Conservation (phyloP, 2,888 invertebrate species). For the Tachina grossa region DNA sequence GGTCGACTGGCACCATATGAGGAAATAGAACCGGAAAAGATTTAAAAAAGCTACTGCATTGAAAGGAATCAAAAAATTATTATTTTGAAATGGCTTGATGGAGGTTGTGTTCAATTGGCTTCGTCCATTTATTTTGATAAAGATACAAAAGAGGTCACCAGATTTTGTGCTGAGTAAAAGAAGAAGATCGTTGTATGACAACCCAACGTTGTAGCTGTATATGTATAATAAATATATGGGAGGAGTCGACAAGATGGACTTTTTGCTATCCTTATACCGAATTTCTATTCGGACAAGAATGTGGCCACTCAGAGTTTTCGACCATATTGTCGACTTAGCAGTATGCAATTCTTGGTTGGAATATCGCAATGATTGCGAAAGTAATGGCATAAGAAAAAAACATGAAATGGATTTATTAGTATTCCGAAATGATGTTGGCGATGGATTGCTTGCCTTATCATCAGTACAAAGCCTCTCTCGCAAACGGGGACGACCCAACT, state of each 20-base stretch:
- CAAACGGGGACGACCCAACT: constrained; percentile 8
- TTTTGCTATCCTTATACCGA: constrained; percentile 7
- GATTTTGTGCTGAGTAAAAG: constrained; percentile 33
- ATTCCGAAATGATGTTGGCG: constrained; percentile 26
- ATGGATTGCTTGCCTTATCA: not conserved
- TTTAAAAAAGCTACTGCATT: constrained; percentile 8
- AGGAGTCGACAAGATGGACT: constrained; percentile 41
- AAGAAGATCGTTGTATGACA: constrained; percentile 1
- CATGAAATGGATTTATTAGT: constrained; percentile 6
- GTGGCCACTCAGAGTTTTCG: constrained; percentile 20
- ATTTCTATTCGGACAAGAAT: constrained; percentile 20
- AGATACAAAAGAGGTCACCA: too few relatives aligned
- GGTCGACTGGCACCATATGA: not conserved
- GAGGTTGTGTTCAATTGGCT: not conserved
- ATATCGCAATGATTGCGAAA: not conserved
- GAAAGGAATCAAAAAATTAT: not conserved
- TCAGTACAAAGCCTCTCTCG: not conserved
- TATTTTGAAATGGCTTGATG: not conserved
- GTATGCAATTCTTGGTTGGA: constrained; percentile 34
- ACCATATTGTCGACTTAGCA: constrained; percentile 21
- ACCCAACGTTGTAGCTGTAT: not conserved
- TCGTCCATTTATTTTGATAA: constrained; percentile 1
- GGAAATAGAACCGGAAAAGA: not conserved
- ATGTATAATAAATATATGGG: constrained; percentile 31
- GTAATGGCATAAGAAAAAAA: not conserved